Evolutionary conservation across 2,888 invertebrate species (phyloP).

Genomic region (Drosophila kokeensis): DNA sequence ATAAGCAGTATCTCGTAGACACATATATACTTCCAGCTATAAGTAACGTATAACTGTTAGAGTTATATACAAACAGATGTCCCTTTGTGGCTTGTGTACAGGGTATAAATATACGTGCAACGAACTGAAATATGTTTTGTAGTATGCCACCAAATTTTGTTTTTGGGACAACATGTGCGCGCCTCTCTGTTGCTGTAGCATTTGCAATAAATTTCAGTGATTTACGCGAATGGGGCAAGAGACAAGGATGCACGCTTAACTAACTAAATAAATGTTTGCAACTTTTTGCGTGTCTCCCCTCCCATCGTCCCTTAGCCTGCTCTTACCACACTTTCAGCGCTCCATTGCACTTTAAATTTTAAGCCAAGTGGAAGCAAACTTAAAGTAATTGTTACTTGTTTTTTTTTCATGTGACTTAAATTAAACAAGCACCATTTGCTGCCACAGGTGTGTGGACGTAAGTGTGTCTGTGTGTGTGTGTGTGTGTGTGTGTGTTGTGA

Average conservation of each 20-base stretch:
- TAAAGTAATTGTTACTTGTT: slow-evolving; percentile 7
- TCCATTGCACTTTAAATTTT: slow-evolving; percentile 57
- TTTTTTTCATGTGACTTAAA: slow-evolving; percentile 28
- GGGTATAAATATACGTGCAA: slow-evolving; percentile 47
- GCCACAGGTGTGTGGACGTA: slow-evolving; percentile 67
- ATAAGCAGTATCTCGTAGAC: background rate
- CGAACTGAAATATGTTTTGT: slow-evolving; percentile 69
- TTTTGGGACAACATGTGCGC: slow-evolving; percentile 75
- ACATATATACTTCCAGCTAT: background rate
- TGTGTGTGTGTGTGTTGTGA: slow-evolving; percentile 20
- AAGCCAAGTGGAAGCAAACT: slow-evolving; percentile 12
- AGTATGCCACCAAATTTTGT: slow-evolving; percentile 61
- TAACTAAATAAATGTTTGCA: slow-evolving; percentile 70
- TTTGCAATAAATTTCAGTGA: slow-evolving; percentile 73
- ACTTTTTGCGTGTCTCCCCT: slow-evolving; percentile 13
- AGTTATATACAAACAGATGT: background rate
- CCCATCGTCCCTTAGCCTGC: background rate
- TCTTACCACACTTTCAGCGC: background rate
- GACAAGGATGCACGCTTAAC: slow-evolving; percentile 56
- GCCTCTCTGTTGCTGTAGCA: slow-evolving; percentile 60
- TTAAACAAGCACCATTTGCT: slow-evolving; percentile 42
- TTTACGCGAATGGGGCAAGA: slow-evolving; percentile 57
- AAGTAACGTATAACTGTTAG: rapidly evolving
- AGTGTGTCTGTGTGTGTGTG: slow-evolving; percentile 19
- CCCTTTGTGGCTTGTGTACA: background rate